Evolutionary conservation across 2,888 invertebrate species (phyloP), one percentile per base, ranked within the genome.

Genomic region (Bugula neritina): DNA sequence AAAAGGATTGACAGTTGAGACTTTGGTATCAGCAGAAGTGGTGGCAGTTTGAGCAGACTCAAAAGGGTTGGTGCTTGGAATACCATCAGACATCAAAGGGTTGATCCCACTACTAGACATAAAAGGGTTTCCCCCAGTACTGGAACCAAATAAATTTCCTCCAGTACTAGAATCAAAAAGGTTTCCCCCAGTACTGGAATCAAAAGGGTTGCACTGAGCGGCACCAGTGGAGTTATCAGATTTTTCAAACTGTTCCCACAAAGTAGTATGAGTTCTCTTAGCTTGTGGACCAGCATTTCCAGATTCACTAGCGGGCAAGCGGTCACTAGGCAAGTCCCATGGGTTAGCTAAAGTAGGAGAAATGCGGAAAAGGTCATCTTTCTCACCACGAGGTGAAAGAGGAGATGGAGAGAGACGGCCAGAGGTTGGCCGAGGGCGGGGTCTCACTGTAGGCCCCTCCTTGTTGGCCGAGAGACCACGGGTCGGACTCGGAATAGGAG

Each of bases 221-320:
- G 17, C 17, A 43, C 43, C 43, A 43, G 43, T 43, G 17, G 43
- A 10, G 17, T 5, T 43, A 17, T 43, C 17, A 43, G 43, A 10
- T 17, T 5, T 43, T 5, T 63, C 63, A 63, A 63, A 63, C 10
- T 27, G 13, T 31, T 63, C 63, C 63, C 63, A 27, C n/a, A 63
- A 31, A 31, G 63, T 34, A 13, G 17, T n/a, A 17, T 63, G 63
- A 63, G 3, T 63, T 55, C 55, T 55, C 13, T 27, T 63, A 63
- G 63, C 27, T 3, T 31, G 29, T 13, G 13, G 10, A 31, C 34
- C 27, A 13, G 63, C 27, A n/a, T 43, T 43, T 17, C 27, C 29
- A 5, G 55, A n/a, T 55, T 5, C 5, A 55, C 5, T 3, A 63
- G 63, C 25, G n/a, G 29, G 2, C 1, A 31, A 31, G 34, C 31